These are phyloP conservation scores for Oophaga sylvatica DNA, from an alignment of 2,797 vertebrate genomes.

Conservation along the genomic window DNA sequence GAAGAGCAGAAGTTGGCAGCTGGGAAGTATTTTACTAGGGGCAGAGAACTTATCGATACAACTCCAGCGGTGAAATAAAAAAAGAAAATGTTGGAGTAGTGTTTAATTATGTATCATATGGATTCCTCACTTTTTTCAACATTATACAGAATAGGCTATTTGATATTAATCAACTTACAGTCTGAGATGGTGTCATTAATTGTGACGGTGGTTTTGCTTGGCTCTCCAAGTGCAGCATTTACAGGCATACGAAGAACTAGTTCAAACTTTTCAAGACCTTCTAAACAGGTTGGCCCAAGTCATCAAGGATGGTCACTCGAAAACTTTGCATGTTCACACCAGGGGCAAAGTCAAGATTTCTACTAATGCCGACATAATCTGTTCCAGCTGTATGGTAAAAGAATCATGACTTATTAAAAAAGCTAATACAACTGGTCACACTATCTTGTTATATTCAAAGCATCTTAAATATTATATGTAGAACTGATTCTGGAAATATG, in stretches of 20 bases:
- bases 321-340: constrained; percentile 84
- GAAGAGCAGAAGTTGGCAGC: too few relatives aligned
- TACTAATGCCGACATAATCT: constrained; percentile 85
- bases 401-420: not conserved
- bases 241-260: constrained; percentile 82
- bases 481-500: not conserved
- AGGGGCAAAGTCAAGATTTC: constrained; percentile 83
- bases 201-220: constrained; percentile 81
- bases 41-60: too few relatives aligned
- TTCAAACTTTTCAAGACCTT: constrained; percentile 85
- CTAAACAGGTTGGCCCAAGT: constrained; percentile 82
- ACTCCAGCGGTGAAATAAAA: too few relatives aligned
- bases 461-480: not conserved
- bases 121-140: not conserved
- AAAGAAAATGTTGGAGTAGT: too few relatives aligned
- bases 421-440: not conserved
- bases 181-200: constrained; percentile 82
- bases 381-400: constrained; percentile 76
- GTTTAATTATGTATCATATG: not conserved
- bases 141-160: not conserved
- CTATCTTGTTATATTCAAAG: too few relatives aligned
- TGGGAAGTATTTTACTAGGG: too few relatives aligned
- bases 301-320: constrained; percentile 83
- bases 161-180: constrained; percentile 70
- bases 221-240: constrained; percentile 83